Conservation (phyloP, 2,113 vertebrate genomes). For the human (Homo sapiens) region GRCh38 chr1:79860501-79861000, state of each 20-base stretch:
- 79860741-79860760: background rate
- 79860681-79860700: background rate
- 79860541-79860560: background rate
- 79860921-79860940: background rate
- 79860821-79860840: background rate
- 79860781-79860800: background rate
- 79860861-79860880: background rate
- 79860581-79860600: too few relatives aligned
- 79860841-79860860: background rate
- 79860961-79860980: background rate
- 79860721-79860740: background rate
- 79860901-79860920: background rate
- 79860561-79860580: background rate
- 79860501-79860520: background rate
- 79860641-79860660: too few relatives aligned
- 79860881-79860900: slow-evolving; percentile 4
- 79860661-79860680: too few relatives aligned
- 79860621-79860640: too few relatives aligned
- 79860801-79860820: background rate
- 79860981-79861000: background rate
- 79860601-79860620: too few relatives aligned
- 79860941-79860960: background rate
- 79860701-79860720: background rate
- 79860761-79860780: background rate
- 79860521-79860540: background rate